These are phyloP conservation scores for Carassius auratus DNA, from an alignment of 2,113 vertebrate genomes.

Conservation along the genomic window DNA sequence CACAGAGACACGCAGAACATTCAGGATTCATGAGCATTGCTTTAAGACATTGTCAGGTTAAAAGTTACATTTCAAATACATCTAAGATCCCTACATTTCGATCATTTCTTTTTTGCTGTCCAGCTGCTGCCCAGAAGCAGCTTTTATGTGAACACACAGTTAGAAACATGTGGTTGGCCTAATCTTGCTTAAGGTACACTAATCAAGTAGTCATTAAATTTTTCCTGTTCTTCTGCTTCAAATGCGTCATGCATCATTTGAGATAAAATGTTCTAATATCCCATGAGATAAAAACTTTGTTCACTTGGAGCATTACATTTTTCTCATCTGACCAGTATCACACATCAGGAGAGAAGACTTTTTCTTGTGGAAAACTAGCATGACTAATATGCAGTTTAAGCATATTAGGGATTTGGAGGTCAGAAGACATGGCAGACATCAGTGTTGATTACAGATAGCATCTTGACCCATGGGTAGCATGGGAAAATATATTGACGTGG, in stretches of 20 bases:
- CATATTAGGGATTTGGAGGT: slow-evolving; percentile 33
- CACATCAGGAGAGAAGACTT: slow-evolving; percentile 1
- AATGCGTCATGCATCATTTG: neutral
- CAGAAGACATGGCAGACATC: neutral
- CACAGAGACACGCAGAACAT: too few relatives aligned
- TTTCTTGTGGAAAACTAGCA: neutral
- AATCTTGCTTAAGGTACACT: neutral
- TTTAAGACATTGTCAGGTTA: too few relatives aligned
- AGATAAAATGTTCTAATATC: neutral
- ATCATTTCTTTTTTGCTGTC: too few relatives aligned
- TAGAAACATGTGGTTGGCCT: neutral
- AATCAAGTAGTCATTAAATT: neutral
- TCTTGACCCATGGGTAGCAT: neutral
- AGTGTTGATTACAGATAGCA: neutral
- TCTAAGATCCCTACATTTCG: too few relatives aligned
- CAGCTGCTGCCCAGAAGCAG: too few relatives aligned
- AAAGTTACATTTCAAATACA: too few relatives aligned
- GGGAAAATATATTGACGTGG: neutral
- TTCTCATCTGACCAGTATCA: neutral
- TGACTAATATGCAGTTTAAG: slow-evolving; percentile 41
- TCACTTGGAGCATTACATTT: neutral
- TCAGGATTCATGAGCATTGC: too few relatives aligned
- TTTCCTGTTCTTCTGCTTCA: neutral
- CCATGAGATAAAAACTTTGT: neutral
- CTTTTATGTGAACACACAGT: neutral